These are phyloP conservation scores for Thamnophis sirtalis DNA, from an alignment of 2,113 vertebrate species.

Conservation along the genomic window DNA sequence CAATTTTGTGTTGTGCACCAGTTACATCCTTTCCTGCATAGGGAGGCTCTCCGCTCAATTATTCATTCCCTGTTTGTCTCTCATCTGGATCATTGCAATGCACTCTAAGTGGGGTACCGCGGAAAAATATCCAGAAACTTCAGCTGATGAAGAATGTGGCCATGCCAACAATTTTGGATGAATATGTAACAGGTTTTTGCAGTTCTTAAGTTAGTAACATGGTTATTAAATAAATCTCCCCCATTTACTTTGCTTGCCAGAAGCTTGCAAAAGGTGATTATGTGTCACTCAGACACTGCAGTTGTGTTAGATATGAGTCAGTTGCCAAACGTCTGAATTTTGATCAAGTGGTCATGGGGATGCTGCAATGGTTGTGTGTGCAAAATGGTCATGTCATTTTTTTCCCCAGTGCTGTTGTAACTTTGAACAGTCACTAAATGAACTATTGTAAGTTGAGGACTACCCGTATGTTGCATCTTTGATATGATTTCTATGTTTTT, in stretches of 20 bases:
- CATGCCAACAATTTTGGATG: background rate
- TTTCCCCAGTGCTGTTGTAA: background rate
- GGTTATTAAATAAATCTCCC: background rate
- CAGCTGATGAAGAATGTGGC: background rate
- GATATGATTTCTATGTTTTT: background rate
- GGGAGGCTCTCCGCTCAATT: background rate
- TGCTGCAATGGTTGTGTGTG: background rate
- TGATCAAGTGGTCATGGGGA: background rate
- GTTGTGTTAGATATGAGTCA: background rate
- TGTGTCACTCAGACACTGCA: background rate
- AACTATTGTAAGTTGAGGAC: background rate
- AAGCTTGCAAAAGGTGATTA: too few relatives aligned
- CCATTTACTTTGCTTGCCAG: background rate
- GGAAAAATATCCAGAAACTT: background rate
- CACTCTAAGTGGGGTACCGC: background rate
- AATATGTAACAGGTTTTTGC: background rate
- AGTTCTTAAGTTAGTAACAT: too few relatives aligned
- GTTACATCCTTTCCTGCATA: background rate
- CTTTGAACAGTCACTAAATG: background rate
- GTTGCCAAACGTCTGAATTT: background rate
- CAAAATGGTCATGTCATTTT: background rate
- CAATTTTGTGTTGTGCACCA: background rate
- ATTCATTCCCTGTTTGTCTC: background rate
- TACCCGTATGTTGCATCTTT: background rate
- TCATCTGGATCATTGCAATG: background rate